Evolutionary conservation across 2,888 invertebrate species (phyloP), one percentile per base, ranked within the genome.

Genomic region (Andrena flavipes): DNA sequence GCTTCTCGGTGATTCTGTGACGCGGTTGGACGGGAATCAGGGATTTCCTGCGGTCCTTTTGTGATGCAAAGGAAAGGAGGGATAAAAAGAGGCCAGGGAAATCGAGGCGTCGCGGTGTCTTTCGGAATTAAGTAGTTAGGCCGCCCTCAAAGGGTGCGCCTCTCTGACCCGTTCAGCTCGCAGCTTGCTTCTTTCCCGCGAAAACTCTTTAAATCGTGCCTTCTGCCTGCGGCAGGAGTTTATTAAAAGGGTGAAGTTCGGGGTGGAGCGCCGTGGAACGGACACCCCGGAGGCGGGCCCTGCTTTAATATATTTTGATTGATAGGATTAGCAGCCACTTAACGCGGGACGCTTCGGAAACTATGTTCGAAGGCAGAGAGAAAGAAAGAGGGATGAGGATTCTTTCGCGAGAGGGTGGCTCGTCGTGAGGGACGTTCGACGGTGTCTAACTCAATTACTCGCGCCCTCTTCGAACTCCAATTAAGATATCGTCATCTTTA

Each of bases 271-370:
- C 26, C 48, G 63, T 68, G 75, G 56, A 65, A 71, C 64, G 62
- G 71, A 63, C 77, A 62, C 72, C 69, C 51, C 33, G 7, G 63
- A 72, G 80, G 77, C 76, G 84, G 75, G 48, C 71, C 78, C 68
- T 68, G 73, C 87, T 90, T 91, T 91, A 91, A 92, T 92, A 92
- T 92, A 90, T 88, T 91, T 92, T 92, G 91, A 92, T 92, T 92
- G 91, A 91, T 91, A 90, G 91, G 90, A 92, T 92, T 92, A 92
- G 69, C 79, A 63, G 74, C 84, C 86, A 82, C 75, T 82, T 78
- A 75, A 64, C 69, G 63, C 42, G 49, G 56, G 26, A 48, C 56
- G 67, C 56, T 48, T 49, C 51, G 49, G 60, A 29, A 35, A 62
- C 64, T 70, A 35, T 49, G 59, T 59, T 23, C 73, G n/a, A 56